Conservation (phyloP, 2,888 invertebrate species). For the Dorcus parallelipipedus region DNA sequence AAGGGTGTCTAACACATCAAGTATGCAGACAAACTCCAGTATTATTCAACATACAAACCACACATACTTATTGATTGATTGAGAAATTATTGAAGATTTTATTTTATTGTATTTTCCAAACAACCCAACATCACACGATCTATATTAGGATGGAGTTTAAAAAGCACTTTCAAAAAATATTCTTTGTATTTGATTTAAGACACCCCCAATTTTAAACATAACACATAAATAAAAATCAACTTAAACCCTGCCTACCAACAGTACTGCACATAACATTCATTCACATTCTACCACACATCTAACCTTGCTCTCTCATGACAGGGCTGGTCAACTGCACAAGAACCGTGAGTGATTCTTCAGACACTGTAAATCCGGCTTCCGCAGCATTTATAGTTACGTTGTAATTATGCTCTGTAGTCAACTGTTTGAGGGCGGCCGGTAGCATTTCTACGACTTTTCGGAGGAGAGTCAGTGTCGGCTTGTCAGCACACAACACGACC, state of each 20-base stretch:
- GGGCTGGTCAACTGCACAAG: conserved; percentile 91
- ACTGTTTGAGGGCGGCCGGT: conserved; percentile 71
- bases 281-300: conserved; percentile 16
- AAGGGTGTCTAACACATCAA: too few species aligned
- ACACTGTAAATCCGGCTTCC: conserved; percentile 80
- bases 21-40: neutral
- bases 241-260: conserved; percentile 44
- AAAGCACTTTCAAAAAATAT: neutral
- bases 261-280: conserved; percentile 42
- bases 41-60: neutral
- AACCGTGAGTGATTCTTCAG: conserved; percentile 75
- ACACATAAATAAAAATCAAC: conserved; percentile 29
- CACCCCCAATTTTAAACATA: neutral
- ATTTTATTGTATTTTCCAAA: too few species aligned
- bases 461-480: conserved; percentile 84
- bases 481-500: conserved; percentile 92
- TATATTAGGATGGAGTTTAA: neutral
- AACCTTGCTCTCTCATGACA: conserved; percentile 81
- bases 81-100: too few species aligned
- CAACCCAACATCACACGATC: too few species aligned
- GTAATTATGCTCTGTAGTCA: conserved; percentile 74
- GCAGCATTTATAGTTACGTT: conserved; percentile 80
- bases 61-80: neutral
- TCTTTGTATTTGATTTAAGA: neutral
- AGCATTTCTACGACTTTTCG: conserved; percentile 83